These are phyloP conservation scores for Drosophila nannoptera DNA, from an alignment of 1,140 invertebrate genomes.

Conservation along the genomic window DNA sequence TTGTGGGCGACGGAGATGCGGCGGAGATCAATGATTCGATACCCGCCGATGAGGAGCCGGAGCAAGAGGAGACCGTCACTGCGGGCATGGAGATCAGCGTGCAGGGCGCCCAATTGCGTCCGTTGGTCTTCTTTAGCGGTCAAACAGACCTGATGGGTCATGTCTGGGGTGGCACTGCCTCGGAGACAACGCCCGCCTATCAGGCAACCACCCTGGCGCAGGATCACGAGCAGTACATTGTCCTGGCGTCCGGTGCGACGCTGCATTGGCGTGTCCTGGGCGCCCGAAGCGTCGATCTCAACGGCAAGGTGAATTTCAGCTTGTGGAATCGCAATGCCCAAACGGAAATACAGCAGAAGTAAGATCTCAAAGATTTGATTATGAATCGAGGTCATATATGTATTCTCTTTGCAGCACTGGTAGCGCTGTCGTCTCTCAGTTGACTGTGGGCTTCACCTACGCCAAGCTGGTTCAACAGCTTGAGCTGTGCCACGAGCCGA, in stretches of 20 bases:
- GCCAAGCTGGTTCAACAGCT: constrained; percentile 86
- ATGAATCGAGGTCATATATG: neutral
- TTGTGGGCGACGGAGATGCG: constrained; percentile 82
- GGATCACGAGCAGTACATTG: constrained; percentile 85
- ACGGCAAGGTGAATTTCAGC: constrained; percentile 90
- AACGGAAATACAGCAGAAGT: constrained; percentile 88
- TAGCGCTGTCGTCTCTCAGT: constrained; percentile 84
- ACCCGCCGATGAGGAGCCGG: constrained; percentile 81
- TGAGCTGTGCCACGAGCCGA: constrained; percentile 85
- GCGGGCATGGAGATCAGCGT: constrained; percentile 92
- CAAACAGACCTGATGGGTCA: constrained; percentile 93
- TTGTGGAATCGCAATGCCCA: constrained; percentile 93
- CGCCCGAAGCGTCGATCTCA: constrained; percentile 89
- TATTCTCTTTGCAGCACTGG: constrained; percentile 82
- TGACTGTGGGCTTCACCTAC: constrained; percentile 85
- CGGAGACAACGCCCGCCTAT: constrained; percentile 89
- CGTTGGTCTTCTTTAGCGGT: constrained; percentile 91
- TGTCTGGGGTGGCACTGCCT: constrained; percentile 91
- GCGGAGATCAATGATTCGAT: constrained; percentile 73
- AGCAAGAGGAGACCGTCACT: constrained; percentile 82
- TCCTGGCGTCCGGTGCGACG: constrained; percentile 87
- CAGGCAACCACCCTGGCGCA: constrained; percentile 87
- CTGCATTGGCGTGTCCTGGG: constrained; percentile 86
- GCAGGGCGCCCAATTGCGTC: constrained; percentile 87
- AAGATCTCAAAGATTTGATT: constrained; percentile 52